Evolutionary conservation across 2,113 vertebrate species (phyloP), one percentile per base, ranked within the genome.

Genomic region (Anarhynchus alexandrinus): DNA sequence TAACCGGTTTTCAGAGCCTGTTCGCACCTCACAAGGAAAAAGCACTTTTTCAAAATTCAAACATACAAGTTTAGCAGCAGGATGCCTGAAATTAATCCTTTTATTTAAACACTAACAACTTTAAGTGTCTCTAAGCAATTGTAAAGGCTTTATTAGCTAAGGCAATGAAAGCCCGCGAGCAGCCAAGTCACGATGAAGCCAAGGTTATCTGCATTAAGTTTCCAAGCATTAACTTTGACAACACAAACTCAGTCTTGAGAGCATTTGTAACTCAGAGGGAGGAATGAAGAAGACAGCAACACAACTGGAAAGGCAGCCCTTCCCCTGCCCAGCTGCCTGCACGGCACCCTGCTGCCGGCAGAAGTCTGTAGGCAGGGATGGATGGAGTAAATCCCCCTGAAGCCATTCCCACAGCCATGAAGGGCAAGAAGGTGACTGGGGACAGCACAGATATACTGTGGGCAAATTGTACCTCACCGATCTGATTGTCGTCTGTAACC

Each of bases 21-120:
- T 67, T 78, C 2, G 0, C 67, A 71, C 80, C 82, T 95, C 23
- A 0, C 23, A 3, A 65, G 79, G 64, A 77, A 81, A 90, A 73
- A 0, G 5, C 45, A 43, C 52, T 57, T 74, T 13, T 58, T 86
- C 92, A 57, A 93, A 66, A 82, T 42, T 38, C 52, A 51, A 78
- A 71, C 1, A 0, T 9, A 34, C 19, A 6, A n/a, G 51, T 66
- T 78, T 1, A 90, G 71, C 95, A 77, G 86, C 69, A 57, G 94
- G 94, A 91, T 26, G 64, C 64, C 72, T 14, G 86, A 52, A 92
- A 96, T 88, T 36, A 94, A 96, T 90, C 80, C 90, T 61, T 91
- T 91, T 67, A 89, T 96, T 96, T 69, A 72, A 95, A 93, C 83
- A 51, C 57, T 73, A 83, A 88, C 95, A 88, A 42, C 65, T 82